Base-by-base conservation (phyloP, 2,797 vertebrate species). In the Syngnathus rostellatus region DNA sequence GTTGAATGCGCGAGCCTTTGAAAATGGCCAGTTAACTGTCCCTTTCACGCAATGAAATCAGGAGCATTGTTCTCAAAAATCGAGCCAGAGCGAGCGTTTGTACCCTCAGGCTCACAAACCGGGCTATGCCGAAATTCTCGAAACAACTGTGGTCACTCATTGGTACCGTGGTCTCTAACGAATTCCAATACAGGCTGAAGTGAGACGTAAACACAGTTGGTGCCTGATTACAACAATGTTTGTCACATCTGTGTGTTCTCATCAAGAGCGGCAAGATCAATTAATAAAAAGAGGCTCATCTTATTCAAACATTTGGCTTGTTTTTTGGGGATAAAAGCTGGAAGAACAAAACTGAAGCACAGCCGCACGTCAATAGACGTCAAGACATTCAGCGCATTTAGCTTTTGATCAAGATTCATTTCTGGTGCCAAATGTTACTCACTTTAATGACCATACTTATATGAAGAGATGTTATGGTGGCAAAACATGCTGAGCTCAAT, bases 11-110 rank as follows among this genome's bases (percentile, higher is more conserved):
- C 12, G 39, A 43, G n/a, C 10, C 12, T 62, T 62, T 45, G 9
- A 17, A 62, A 62, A 62, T 23, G 60, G 60, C 40, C 19, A 12
- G 40, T 6, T 45, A 43, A 43, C 60, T 62, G n/a, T 62, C 21
- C 11, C 11, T 23, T 14, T 23, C 8, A 16, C 39, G 17, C 60
- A 25, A 7, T 37, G 31, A 45, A 61, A 61, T 61, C 59, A 43
- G 40, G 9, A 61, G 40, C 39, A 43, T 61, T 61, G 9, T 43
- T 41, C 59, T 61, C 39, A 43, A 62, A 62, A 12, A 2, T 17
- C 5, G 19, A 14, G 19, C 14, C 8, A 40, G n/a, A 14, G 10
- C 23, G 14, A 21, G n/a, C 2, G 2, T 41, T 43, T 61, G 19
- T 14, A 43, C 10, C 39, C 59, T 21, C 59, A 3, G 39, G 59